A percentile compares a stretch with the other conserved stretches of the same genome.
Conservation (phyloP, 2,797 vertebrate genomes). For the Remorina albescens region DNA sequence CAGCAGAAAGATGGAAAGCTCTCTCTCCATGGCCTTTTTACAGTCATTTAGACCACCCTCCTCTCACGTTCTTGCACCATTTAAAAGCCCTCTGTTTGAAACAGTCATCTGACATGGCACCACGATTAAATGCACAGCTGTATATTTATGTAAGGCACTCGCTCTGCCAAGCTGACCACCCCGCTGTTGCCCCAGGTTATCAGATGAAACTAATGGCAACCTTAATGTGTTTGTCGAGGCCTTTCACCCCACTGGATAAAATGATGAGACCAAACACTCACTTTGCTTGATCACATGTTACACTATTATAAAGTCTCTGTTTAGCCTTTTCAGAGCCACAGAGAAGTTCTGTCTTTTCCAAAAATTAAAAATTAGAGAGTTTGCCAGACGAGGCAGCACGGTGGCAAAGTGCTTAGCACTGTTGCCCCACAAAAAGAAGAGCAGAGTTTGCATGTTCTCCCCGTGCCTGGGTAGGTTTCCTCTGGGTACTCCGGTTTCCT, state of each 20-base stretch:
- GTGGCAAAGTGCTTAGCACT: too few species aligned
- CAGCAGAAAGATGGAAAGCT: conserved; percentile 82
- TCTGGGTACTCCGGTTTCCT: too few species aligned
- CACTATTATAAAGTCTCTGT: conserved; percentile 47
- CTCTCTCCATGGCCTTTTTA: conserved; percentile 70
- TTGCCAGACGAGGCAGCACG: too few species aligned
- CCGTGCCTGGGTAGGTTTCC: too few species aligned
- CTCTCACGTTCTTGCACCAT: conserved; percentile 48
- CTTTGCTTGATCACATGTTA: conserved; percentile 39
- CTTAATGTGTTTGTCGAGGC: conserved; percentile 78
- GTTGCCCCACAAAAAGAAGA: too few species aligned
- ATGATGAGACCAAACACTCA: conserved; percentile 50
- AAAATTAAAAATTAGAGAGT: too few species aligned
- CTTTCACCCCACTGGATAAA: conserved; percentile 61
- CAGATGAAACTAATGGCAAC: conserved; percentile 75
- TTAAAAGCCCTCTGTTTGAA: conserved; percentile 78
- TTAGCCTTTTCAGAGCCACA: conserved; percentile 35
- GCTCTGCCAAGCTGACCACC: conserved; percentile 71
- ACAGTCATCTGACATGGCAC: conserved; percentile 75
- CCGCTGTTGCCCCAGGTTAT: conserved; percentile 73
- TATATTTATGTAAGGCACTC: conserved; percentile 74
- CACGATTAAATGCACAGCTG: conserved; percentile 74
- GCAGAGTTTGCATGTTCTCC: too few species aligned
- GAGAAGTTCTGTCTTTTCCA: conserved; percentile 37
- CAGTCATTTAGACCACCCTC: conserved; percentile 62